Percentiles rank a stretch among this genome's conserved stretches.
phyloP scores from a whole-genome alignment of 2,113 vertebrate species.

The Strix aluco region DNA sequence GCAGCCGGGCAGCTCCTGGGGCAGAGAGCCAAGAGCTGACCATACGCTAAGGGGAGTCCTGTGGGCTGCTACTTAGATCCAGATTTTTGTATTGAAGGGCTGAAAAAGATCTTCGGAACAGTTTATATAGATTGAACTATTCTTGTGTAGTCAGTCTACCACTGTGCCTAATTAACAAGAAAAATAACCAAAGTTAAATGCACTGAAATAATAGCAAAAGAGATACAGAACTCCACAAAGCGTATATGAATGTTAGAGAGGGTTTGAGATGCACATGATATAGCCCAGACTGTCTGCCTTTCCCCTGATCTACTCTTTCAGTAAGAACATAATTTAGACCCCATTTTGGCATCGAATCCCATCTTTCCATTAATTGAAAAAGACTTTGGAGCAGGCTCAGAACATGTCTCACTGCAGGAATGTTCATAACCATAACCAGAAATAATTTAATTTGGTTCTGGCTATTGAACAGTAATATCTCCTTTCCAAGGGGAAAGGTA shows the following conservation, averaged over 20 bases:
- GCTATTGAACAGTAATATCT: background rate
- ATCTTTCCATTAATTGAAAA: conserved; percentile 51
- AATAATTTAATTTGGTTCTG: conserved; percentile 56
- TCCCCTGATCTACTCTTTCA: conserved; percentile 10
- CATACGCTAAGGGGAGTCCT: background rate
- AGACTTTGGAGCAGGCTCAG: conserved; percentile 47
- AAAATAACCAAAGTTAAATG: background rate
- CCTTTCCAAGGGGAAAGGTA: conserved; percentile 29
- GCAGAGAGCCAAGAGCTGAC: background rate
- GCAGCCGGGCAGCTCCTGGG: background rate
- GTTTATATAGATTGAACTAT: background rate
- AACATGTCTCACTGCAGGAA: conserved; percentile 32
- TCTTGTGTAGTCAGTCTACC: background rate
- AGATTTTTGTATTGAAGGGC: background rate
- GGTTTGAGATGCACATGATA: background rate
- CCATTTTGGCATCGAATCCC: background rate
- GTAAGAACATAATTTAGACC: conserved; percentile 35
- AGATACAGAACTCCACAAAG: background rate
- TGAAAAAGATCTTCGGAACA: background rate
- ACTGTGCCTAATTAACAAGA: background rate
- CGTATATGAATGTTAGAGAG: background rate
- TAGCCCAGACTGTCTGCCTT: conserved; percentile 33
- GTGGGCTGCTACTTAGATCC: background rate
- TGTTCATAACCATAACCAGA: conserved; percentile 54
- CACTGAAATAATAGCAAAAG: background rate